Base-by-base conservation (phyloP, 2,888 invertebrate genomes). In the Arge pagana region DNA sequence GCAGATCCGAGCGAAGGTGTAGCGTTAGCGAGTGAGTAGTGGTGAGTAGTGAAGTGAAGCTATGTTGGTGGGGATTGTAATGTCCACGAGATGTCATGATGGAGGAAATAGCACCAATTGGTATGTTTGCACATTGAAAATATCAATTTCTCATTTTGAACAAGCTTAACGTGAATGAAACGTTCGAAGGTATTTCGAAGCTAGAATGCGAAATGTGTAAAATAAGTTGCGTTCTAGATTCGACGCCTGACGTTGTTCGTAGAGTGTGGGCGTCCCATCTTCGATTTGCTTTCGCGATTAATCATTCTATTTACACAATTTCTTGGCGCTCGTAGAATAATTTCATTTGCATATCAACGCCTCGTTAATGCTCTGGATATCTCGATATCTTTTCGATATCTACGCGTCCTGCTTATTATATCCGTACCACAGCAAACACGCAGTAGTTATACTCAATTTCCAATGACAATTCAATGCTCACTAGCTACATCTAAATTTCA, bases 261-360 rank as follows among this genome's bases (percentile, higher is more conserved):
- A 56, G 60, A 59, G 70, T 68, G 72, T 72, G 69, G 72, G 72
- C 71, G 72, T 72, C 64, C 61, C 61, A 61, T 66, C 61, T 67
- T 65, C 65, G 60, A 64, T 61, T 58, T 54, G 24, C 40, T 39
- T 56, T 58, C 36, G 51, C 40, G 54, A 50, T 45, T 45, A 31
- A 45, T 45, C 23, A 45, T 60, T 48, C 60, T 63, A 63, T 59
- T 61, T 60, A 60, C 52, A 57, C 52, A 49, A 56, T 55, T 52
- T 31, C 24, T 48, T 31, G 36, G 21, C 33, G 33, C 23, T 7
- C 33, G 45, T 31, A 15, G 13, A 23, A 43, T 33, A 7, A 21
- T 42, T 19, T 42, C 41, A 35, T 55, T 43, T 28, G 30, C 42
- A 23, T 11, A 43, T 21, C 30, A 36, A 52, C 30, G 28, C 28